Percentiles rank a stretch among this genome's conserved stretches.
Conservation (phyloP, 2,797 vertebrate species). For the Crypturellus tataupa region DNA sequence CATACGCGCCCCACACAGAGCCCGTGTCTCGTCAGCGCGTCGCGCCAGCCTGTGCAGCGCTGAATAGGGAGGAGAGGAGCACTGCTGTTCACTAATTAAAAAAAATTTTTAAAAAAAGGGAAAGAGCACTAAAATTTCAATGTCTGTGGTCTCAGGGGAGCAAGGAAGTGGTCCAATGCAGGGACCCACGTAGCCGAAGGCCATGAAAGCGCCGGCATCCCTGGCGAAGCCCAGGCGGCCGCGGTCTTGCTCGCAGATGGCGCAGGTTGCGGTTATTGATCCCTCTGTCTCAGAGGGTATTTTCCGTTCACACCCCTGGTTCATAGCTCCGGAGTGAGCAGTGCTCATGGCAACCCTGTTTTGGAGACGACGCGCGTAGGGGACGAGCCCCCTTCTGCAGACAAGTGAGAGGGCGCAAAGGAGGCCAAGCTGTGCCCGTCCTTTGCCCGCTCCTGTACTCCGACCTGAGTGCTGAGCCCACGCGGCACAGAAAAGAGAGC, state of each 20-base stretch:
- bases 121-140: background rate
- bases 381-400: background rate
- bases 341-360: background rate
- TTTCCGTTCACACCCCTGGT: background rate
- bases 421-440: too few species aligned
- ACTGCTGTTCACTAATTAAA: background rate
- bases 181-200: background rate
- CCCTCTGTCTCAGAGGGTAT: too few species aligned
- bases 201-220: background rate
- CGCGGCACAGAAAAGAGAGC: background rate
- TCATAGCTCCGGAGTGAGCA: fast-evolving
- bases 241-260: background rate
- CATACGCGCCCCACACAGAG: background rate
- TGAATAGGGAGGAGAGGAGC: background rate
- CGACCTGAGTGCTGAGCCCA: background rate
- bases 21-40: background rate
- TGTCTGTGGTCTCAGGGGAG: background rate
- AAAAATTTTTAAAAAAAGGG: too few species aligned
- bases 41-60: background rate
- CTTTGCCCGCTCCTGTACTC: background rate
- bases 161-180: background rate
- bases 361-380: background rate
- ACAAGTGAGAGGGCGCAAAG: background rate
- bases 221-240: fast-evolving
- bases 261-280: fast-evolving